phyloP scores from a whole-genome alignment of 2,113 vertebrate species.

The Sus scrofa region DNA sequence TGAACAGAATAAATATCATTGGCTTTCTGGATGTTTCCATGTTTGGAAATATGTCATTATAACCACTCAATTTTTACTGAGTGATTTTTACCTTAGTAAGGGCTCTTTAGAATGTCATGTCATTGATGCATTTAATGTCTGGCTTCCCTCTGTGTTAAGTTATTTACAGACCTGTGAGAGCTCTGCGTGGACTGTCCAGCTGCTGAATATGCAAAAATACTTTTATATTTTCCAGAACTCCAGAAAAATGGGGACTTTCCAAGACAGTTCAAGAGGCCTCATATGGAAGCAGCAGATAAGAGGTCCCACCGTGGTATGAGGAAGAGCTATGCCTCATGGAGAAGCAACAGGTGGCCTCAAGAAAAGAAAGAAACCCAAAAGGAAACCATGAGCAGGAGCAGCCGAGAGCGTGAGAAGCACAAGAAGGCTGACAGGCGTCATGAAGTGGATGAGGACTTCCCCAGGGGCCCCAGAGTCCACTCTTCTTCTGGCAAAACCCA shows the following conservation, averaged over 20 bases:
- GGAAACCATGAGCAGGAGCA: not conserved
- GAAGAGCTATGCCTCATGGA: slow-evolving; percentile 68
- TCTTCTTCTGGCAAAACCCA: not conserved
- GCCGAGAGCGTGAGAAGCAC: not conserved
- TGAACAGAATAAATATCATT: not conserved
- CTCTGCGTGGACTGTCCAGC: not conserved
- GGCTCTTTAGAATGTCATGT: not conserved
- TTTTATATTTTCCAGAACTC: slow-evolving; percentile 87
- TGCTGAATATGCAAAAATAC: slow-evolving; percentile 34
- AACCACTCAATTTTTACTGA: not conserved
- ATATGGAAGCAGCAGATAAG: slow-evolving; percentile 4
- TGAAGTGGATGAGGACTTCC: slow-evolving; percentile 79
- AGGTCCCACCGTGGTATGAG: slow-evolving; percentile 45
- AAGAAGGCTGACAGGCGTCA: not conserved
- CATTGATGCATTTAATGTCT: not conserved
- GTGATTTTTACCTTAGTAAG: slow-evolving; percentile 47
- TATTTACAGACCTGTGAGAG: slow-evolving; percentile 21
- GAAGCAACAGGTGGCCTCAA: slow-evolving; percentile 59
- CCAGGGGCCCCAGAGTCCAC: slow-evolving; percentile 72
- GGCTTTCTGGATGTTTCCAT: not conserved
- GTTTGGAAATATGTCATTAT: not conserved
- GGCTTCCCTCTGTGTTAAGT: not conserved
- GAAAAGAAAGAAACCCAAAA: slow-evolving; percentile 14
- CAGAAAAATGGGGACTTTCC: slow-evolving; percentile 87
- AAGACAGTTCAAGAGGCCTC: not conserved